Evolutionary conservation across 2,888 invertebrate genomes (phyloP).

Genomic region (Prosopocoilus inquinatus): DNA sequence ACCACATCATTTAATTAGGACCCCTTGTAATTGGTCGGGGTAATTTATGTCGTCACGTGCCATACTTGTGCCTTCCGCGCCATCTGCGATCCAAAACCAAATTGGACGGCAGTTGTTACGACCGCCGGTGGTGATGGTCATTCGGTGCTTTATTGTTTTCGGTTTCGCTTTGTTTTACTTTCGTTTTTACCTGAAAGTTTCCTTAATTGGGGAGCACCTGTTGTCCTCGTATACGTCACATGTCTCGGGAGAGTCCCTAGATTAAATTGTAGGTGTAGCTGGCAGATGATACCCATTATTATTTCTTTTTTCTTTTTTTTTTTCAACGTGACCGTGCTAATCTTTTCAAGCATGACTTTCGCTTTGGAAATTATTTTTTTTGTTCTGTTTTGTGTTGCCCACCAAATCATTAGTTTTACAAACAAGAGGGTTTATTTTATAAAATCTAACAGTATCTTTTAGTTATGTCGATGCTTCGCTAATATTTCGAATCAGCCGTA

Average conservation of each 20-base stretch:
- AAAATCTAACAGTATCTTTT: no score
- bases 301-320: background rate
- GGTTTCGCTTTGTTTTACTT: conserved; percentile 36
- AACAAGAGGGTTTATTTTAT: no score
- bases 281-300: conserved; percentile 1
- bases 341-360: background rate
- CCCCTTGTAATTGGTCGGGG: conserved; percentile 38
- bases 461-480: background rate
- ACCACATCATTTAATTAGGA: conserved; percentile 39
- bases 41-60: conserved; percentile 45
- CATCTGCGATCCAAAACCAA: conserved; percentile 45
- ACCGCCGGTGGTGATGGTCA: conserved; percentile 19
- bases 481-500: background rate
- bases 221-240: conserved; percentile 26
- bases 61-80: conserved; percentile 39
- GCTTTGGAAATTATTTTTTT: no score
- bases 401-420: no score
- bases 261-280: conserved; percentile 3
- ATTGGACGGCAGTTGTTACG: conserved; percentile 37
- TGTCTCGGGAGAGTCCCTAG: background rate
- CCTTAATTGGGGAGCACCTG: conserved; percentile 37
- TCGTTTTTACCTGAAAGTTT: conserved; percentile 32
- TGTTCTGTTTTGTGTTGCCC: no score
- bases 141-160: conserved; percentile 36
- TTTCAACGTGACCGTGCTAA: background rate